These are phyloP conservation scores for Pavo muticus DNA, from an alignment of 2,113 vertebrate species.

Conservation along the genomic window DNA sequence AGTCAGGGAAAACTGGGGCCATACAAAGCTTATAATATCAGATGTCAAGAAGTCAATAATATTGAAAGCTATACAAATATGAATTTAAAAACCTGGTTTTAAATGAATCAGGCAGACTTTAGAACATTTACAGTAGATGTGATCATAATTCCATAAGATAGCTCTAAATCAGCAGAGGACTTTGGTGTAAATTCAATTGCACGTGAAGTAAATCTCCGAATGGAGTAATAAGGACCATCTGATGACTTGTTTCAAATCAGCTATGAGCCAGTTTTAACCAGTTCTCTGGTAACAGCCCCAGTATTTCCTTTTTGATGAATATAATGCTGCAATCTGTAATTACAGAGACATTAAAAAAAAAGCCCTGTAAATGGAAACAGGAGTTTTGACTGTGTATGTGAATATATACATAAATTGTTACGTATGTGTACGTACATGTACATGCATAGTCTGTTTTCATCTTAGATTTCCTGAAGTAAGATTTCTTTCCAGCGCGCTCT, in stretches of 20 bases:
- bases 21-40: background rate
- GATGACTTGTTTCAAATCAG: background rate
- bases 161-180: background rate
- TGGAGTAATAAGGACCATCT: background rate
- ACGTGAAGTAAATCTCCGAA: background rate
- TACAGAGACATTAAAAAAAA: background rate
- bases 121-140: background rate
- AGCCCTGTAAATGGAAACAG: background rate
- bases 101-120: background rate
- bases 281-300: background rate
- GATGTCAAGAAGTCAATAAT: background rate
- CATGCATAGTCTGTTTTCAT: too few species aligned
- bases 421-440: too few species aligned
- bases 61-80: background rate
- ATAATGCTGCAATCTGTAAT: background rate
- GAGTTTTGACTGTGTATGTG: background rate
- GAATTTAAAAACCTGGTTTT: background rate
- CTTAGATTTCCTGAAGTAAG: background rate
- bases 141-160: background rate
- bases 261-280: background rate
- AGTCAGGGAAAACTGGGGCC: background rate
- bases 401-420: background rate
- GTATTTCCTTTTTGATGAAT: background rate
- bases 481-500: background rate
- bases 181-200: background rate